Percentiles rank a stretch among this genome's conserved stretches.
Conservation (phyloP, 2,113 vertebrate genomes). For the Aix galericulata region DNA sequence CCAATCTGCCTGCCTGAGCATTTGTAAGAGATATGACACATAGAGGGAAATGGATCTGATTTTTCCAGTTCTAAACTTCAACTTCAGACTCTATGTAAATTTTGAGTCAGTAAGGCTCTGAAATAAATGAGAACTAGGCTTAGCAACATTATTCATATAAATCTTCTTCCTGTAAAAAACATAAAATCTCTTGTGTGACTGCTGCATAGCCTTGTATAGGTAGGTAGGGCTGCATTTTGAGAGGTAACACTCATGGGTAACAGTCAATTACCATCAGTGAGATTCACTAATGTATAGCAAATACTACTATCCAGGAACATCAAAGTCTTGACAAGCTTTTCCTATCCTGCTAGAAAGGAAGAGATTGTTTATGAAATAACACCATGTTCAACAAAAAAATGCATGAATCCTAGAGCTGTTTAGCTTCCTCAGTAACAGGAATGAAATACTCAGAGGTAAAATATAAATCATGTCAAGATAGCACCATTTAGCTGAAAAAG, state of each 20-base stretch:
- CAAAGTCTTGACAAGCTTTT: not conserved
- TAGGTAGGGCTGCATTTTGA: not conserved
- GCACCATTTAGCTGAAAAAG: not conserved
- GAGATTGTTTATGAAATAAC: not conserved
- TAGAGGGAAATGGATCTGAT: not conserved
- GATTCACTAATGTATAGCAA: not conserved
- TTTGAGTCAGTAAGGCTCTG: not conserved
- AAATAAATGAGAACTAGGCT: not conserved
- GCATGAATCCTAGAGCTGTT: not conserved
- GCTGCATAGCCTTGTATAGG: not conserved
- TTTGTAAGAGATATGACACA: fast-evolving
- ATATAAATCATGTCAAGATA: not conserved
- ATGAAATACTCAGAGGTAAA: not conserved
- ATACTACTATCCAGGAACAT: not conserved
- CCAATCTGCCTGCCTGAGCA: not conserved
- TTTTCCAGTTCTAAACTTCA: not conserved
- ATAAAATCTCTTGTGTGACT: not conserved
- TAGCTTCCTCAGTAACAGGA: not conserved
- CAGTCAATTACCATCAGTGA: not conserved
- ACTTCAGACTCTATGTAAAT: not conserved
- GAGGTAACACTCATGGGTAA: not conserved
- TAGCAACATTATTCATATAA: not conserved
- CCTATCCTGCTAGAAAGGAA: not conserved
- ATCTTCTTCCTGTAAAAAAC: not conserved
- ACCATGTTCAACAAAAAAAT: not conserved